Percentiles rank a stretch among this genome's conserved stretches.
Conservation (phyloP, 2,113 vertebrate genomes). For the Electrona antarctica region DNA sequence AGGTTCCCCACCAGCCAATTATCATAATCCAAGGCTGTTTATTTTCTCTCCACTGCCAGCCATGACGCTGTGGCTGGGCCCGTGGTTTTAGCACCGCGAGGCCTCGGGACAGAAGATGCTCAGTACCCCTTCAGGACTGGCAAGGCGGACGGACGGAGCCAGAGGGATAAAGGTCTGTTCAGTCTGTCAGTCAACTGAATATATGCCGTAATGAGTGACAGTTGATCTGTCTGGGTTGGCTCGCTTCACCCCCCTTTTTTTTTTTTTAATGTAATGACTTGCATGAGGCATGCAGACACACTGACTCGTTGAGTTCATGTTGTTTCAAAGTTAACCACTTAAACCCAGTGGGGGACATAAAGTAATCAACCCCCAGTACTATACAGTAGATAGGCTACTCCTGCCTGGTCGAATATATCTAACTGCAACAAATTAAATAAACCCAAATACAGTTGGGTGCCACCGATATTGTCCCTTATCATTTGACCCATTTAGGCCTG, state of each 20-base stretch:
- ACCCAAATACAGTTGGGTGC: too few species aligned
- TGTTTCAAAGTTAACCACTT: constrained; percentile 7
- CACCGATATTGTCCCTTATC: too few species aligned
- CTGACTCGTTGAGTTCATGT: constrained; percentile 32
- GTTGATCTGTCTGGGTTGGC: constrained; percentile 51
- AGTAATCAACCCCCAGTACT: too few species aligned
- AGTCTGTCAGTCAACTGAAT: constrained; percentile 58
- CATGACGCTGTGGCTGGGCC: constrained; percentile 51
- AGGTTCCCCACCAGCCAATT: constrained; percentile 85
- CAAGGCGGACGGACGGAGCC: constrained; percentile 27
- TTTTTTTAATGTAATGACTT: constrained; percentile 6
- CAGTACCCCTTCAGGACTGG: constrained; percentile 28
- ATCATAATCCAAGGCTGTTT: constrained; percentile 87
- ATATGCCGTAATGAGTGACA: constrained; percentile 47
- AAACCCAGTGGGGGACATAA: too few species aligned
- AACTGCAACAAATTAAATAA: too few species aligned
- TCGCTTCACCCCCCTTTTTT: not conserved
- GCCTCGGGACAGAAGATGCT: constrained; percentile 71
- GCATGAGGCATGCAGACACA: constrained; percentile 22
- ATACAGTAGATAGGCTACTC: too few species aligned
- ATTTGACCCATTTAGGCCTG: too few species aligned
- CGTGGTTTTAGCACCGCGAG: constrained; percentile 49
- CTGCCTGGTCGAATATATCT: too few species aligned
- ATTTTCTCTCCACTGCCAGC: constrained; percentile 80
- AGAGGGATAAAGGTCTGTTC: constrained; percentile 28